Percentiles rank a stretch among this genome's conserved stretches.
These are phyloP conservation scores for Urophycis tenuis DNA, from an alignment of 2,797 vertebrate species.

Conservation along the genomic window DNA sequence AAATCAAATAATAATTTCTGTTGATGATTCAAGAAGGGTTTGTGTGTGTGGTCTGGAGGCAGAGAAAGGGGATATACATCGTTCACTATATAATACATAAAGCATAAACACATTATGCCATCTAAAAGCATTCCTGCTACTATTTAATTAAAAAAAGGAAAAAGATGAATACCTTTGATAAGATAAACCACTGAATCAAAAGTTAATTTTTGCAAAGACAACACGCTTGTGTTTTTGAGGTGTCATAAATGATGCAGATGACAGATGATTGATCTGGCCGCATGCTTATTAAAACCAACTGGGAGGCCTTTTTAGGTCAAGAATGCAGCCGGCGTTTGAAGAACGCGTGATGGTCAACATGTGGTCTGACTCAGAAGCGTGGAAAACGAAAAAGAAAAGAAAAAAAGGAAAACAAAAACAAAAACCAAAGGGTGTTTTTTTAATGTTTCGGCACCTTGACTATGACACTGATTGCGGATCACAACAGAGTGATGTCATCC, in stretches of 20 bases:
- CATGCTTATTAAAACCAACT: conserved; percentile 68
- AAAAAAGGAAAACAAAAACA: conserved; percentile 38
- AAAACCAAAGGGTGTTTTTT: conserved; percentile 46
- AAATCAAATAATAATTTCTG: no score
- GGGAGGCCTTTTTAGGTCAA: conserved; percentile 65
- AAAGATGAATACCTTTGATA: no score
- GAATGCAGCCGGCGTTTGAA: conserved; percentile 56
- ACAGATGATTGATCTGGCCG: conserved; percentile 44
- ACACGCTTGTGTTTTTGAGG: background rate
- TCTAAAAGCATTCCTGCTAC: no score
- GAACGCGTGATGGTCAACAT: conserved; percentile 66
- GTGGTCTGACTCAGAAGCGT: conserved; percentile 53
- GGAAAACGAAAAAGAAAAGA: conserved; percentile 40
- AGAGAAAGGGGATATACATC: no score
- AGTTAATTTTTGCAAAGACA: conserved; percentile 12
- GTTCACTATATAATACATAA: no score
- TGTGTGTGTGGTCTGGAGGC: no score
- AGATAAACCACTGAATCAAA: background rate
- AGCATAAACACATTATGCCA: no score
- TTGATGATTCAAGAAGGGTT: no score
- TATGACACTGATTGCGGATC: conserved; percentile 58
- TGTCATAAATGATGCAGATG: background rate
- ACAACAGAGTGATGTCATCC: conserved; percentile 48
- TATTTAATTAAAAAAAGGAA: no score
- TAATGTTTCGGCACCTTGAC: conserved; percentile 48